Conservation (phyloP, 2,113 vertebrate species). For the Redunca redunca region DNA sequence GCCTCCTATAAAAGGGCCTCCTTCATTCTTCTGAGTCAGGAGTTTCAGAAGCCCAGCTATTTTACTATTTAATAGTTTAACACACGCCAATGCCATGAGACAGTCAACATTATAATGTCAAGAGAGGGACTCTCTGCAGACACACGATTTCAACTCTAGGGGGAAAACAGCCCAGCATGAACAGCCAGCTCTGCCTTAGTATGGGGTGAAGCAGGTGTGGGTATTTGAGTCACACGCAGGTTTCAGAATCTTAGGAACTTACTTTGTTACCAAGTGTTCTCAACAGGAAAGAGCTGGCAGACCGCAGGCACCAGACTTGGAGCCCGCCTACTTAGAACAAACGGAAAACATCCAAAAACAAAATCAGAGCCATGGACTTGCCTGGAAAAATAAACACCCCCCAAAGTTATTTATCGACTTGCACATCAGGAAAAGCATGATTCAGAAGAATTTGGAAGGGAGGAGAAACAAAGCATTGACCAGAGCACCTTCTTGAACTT, state of each 20-base stretch:
- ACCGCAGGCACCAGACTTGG: not conserved
- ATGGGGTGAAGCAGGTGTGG: not conserved
- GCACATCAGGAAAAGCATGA: not conserved
- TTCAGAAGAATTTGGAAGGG: not conserved
- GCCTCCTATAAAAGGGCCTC: not conserved
- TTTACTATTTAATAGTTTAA: not conserved
- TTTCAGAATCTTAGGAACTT: not conserved
- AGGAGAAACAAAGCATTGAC: not conserved
- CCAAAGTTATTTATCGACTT: constrained; percentile 7
- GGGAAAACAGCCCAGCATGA: not conserved
- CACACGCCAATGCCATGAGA: not conserved
- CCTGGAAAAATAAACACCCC: constrained; percentile 23
- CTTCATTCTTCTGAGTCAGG: not conserved
- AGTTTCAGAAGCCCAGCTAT: not conserved
- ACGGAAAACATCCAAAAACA: constrained; percentile 26
- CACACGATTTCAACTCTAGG: not conserved
- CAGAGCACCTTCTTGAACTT: not conserved
- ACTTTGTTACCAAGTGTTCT: not conserved
- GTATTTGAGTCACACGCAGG: not conserved
- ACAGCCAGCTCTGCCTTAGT: not conserved
- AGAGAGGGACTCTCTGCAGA: not conserved
- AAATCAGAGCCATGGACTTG: constrained; percentile 1
- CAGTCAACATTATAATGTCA: not conserved
- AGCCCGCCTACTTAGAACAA: not conserved
- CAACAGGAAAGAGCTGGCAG: constrained; percentile 30